These are phyloP conservation scores for Myrmophylax atrothorax DNA, from an alignment of 2,113 vertebrate genomes.

Conservation along the genomic window DNA sequence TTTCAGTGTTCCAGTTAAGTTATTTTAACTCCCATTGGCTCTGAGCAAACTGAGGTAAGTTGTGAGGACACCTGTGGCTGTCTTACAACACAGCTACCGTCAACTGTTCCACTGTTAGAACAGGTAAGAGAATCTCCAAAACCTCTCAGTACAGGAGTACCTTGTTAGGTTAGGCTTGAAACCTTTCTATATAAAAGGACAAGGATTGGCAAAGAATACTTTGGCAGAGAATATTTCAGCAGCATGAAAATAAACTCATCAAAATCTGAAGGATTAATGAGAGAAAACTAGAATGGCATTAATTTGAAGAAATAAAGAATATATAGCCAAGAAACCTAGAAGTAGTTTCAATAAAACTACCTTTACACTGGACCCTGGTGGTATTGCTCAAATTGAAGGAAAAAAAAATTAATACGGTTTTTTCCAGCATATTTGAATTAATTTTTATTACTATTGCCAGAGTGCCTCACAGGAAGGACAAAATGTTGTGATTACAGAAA, in stretches of 20 bases:
- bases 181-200: background rate
- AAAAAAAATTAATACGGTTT: background rate
- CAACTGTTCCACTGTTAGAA: background rate
- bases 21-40: background rate
- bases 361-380: background rate
- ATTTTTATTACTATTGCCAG: background rate
- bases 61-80: background rate
- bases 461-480: background rate
- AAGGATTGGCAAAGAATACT: background rate
- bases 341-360: background rate
- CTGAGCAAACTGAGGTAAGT: background rate
- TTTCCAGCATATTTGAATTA: background rate
- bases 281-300: background rate
- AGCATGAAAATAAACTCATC: background rate
- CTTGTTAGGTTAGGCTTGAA: background rate
- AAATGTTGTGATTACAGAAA: background rate
- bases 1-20: background rate
- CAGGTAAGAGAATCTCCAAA: background rate
- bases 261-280: background rate
- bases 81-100: background rate
- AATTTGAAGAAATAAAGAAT: background rate
- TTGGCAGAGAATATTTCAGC: background rate
- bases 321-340: background rate
- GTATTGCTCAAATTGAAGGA: background rate
- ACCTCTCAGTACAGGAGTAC: background rate